Conservation (phyloP, 2,113 vertebrate species). For the Turnix velox region DNA sequence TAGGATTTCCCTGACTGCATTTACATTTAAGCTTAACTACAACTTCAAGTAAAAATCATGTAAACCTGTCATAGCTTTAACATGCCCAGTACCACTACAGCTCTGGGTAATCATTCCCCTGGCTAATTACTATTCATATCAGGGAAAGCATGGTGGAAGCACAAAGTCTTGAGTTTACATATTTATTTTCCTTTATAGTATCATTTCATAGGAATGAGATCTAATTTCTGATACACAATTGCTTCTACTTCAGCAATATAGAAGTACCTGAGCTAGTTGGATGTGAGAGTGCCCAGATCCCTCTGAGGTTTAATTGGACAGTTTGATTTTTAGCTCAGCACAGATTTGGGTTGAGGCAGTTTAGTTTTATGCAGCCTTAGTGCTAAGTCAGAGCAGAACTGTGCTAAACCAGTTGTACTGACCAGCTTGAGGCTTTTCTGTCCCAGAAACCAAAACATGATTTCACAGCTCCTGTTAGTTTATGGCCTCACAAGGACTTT, state of each 20-base stretch:
- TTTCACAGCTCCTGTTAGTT: neutral
- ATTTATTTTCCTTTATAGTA: neutral
- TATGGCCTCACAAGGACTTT: neutral
- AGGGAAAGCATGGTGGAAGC: neutral
- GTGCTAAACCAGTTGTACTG: neutral
- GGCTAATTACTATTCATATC: neutral
- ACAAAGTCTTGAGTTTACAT: neutral
- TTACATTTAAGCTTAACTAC: neutral
- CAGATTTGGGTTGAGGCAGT: neutral
- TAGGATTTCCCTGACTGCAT: neutral
- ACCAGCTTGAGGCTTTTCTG: neutral
- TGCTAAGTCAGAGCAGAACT: neutral
- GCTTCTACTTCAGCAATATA: neutral
- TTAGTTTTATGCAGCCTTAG: neutral
- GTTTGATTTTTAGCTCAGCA: neutral
- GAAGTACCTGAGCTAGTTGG: neutral
- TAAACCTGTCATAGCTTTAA: neutral
- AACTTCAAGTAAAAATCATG: neutral
- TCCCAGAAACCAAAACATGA: neutral
- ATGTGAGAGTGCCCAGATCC: neutral
- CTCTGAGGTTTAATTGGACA: neutral
- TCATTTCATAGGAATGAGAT: neutral
- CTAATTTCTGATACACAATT: conserved; percentile 8
- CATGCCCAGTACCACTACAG: neutral
- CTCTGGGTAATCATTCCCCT: neutral